A percentile compares a stretch with the other conserved stretches of the same genome.
phyloP scores from a whole-genome alignment of 2,888 invertebrate genomes.

The Chesias legatella region DNA sequence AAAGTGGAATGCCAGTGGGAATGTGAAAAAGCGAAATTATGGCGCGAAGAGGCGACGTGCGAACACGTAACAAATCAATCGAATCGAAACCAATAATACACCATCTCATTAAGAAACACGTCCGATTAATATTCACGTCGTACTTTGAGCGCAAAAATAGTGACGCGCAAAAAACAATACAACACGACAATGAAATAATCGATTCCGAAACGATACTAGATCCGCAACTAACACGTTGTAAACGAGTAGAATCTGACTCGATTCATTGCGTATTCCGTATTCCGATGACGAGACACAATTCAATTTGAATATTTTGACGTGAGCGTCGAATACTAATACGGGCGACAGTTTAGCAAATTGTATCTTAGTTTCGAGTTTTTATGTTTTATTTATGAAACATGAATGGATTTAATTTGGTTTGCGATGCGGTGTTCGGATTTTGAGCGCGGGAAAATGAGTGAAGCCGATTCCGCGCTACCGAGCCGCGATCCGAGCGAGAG shows the following conservation, averaged over 20 bases:
- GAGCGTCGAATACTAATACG: constrained; percentile 61
- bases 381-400: constrained; percentile 69
- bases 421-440: constrained; percentile 30
- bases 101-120: constrained; percentile 34
- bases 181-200: constrained; percentile 43
- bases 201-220: constrained; percentile 49
- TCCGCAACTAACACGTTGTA: constrained; percentile 52
- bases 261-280: constrained; percentile 66
- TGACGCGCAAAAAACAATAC: constrained; percentile 34
- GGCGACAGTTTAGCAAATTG: constrained; percentile 66
- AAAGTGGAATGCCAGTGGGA: constrained; percentile 10
- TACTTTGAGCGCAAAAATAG: constrained; percentile 26
- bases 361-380: constrained; percentile 53
- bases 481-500: constrained; percentile 1
- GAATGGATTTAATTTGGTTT: constrained; percentile 54
- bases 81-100: constrained; percentile 25
- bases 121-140: constrained; percentile 44
- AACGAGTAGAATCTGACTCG: constrained; percentile 41
- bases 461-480: constrained; percentile 13
- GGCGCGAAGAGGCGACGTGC: constrained; percentile 30
- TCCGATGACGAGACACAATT: constrained; percentile 60
- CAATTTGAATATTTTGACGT: constrained; percentile 73
- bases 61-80: constrained; percentile 29
- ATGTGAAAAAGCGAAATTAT: constrained; percentile 19
- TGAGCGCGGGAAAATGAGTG: constrained; percentile 33